A percentile compares a stretch with the other conserved stretches of the same genome.
Evolutionary conservation across 2,113 vertebrate genomes (phyloP).

Genomic region (Neotoma lepida): DNA sequence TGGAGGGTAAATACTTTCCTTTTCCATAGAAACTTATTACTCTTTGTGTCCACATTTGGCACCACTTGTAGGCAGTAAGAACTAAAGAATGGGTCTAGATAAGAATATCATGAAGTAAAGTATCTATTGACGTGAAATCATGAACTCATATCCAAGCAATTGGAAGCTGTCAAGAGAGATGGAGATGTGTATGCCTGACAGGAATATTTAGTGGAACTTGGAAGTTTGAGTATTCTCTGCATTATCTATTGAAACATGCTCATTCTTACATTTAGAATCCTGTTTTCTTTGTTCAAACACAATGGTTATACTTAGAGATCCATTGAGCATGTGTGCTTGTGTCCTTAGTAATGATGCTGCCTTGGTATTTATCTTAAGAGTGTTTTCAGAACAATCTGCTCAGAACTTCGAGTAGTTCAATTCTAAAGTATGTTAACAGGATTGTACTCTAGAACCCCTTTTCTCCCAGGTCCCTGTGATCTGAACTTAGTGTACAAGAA

Average conservation of each 20-base stretch:
- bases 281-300: neutral
- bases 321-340: neutral
- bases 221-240: neutral
- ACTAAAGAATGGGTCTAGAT: neutral
- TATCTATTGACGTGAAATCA: neutral
- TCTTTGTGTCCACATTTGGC: neutral
- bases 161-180: neutral
- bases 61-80: neutral
- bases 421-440: neutral
- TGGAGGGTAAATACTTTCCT: neutral
- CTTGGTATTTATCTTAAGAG: neutral
- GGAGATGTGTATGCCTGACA: neutral
- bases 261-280: neutral
- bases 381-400: neutral
- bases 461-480: neutral
- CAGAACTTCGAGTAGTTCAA: neutral
- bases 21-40: neutral
- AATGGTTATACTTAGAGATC: neutral
- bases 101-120: neutral
- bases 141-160: neutral
- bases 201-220: no score
- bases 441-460: neutral
- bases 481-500: neutral
- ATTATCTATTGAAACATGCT: neutral
- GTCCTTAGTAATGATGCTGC: neutral